Evolutionary conservation across 2,888 invertebrate species (phyloP).

Genomic region (Drosophila percnosoma): DNA sequence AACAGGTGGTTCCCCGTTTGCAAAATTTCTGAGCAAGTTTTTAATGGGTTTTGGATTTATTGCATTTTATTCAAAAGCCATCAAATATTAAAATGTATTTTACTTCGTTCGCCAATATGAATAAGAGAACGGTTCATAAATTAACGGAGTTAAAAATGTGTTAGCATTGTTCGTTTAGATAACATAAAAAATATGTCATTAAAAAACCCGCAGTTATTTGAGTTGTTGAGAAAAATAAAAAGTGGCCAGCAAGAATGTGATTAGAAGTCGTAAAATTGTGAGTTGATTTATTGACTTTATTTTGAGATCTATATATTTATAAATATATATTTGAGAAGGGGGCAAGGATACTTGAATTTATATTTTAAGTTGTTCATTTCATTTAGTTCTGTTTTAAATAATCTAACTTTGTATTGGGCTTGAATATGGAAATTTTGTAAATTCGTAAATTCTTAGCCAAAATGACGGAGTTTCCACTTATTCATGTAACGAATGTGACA

Average conservation of each 20-base stretch:
- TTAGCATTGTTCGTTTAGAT: neutral
- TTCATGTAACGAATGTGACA: neutral
- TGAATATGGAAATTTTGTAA: too few species aligned
- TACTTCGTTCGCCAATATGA: neutral
- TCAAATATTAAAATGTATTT: neutral
- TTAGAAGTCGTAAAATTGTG: neutral
- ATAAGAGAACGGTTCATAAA: conserved; percentile 12
- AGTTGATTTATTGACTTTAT: neutral
- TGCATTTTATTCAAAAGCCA: neutral
- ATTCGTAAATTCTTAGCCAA: neutral
- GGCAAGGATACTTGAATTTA: neutral
- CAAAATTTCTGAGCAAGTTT: neutral
- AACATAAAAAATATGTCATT: neutral
- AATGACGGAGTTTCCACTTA: neutral
- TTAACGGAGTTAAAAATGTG: neutral
- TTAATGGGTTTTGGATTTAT: neutral
- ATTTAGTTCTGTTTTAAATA: neutral
- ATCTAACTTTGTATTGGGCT: neutral
- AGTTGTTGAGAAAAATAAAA: neutral
- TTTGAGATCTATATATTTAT: neutral
- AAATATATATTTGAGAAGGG: neutral
- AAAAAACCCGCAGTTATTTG: neutral
- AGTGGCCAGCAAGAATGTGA: too few species aligned
- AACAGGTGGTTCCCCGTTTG: neutral
- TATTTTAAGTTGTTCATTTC: neutral